Percentiles rank a stretch among this genome's conserved stretches.
Conservation (phyloP, 2,113 vertebrate genomes). For the Coracopsis vasa region DNA sequence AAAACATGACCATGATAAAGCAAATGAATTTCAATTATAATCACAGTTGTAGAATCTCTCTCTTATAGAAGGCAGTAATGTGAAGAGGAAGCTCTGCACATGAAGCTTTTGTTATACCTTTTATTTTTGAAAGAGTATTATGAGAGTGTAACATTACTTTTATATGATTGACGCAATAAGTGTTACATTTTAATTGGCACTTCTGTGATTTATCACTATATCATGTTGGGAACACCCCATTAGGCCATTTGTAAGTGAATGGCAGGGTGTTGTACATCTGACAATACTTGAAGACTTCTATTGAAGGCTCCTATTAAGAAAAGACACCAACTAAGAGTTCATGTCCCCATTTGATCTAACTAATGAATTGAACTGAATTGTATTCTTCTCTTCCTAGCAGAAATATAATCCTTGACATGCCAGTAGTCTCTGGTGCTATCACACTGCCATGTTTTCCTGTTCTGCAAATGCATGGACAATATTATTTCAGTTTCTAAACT, state of each 20-base stretch:
- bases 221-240: conserved; percentile 39
- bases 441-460: background rate
- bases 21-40: conserved; percentile 20
- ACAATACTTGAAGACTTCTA: conserved; percentile 50
- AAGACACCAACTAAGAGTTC: conserved; percentile 33
- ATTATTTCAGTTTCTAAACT: conserved; percentile 16
- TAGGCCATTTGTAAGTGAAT: conserved; percentile 60
- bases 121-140: conserved; percentile 59
- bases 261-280: conserved; percentile 50
- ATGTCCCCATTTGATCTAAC: conserved; percentile 53
- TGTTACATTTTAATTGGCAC: conserved; percentile 73
- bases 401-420: conserved; percentile 36
- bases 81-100: background rate
- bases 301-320: conserved; percentile 31
- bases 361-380: conserved; percentile 54
- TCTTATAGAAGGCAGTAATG: background rate
- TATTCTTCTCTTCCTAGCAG: conserved; percentile 22
- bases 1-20: conserved; percentile 31
- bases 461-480: conserved; percentile 20
- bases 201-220: conserved; percentile 61
- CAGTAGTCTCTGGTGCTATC: background rate
- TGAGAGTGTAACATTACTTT: conserved; percentile 41
- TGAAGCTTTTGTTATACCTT: conserved; percentile 63
- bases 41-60: background rate
- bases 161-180: conserved; percentile 56